Evolutionary conservation across 2,113 vertebrate species (phyloP).

Genomic region (Spermophilus dauricus): DNA sequence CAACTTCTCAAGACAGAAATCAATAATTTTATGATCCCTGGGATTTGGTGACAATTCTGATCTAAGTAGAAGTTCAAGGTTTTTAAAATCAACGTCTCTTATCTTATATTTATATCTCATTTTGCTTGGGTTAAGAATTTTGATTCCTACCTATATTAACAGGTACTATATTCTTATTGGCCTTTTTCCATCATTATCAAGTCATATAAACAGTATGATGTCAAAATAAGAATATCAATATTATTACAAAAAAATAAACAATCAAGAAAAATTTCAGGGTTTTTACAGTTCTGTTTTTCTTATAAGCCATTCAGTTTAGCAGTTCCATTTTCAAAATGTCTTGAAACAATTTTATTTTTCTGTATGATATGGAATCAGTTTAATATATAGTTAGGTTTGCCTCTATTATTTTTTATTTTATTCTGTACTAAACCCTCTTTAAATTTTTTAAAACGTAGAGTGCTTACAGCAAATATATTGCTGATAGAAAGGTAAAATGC

Average conservation of each 20-base stretch:
- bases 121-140: background rate
- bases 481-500: background rate
- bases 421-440: background rate
- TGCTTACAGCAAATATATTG: background rate
- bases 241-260: background rate
- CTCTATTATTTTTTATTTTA: background rate
- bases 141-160: background rate
- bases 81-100: background rate
- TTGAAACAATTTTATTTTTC: background rate
- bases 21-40: constrained; percentile 21
- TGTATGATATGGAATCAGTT: background rate
- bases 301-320: background rate
- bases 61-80: background rate
- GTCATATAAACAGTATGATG: background rate
- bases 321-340: background rate
- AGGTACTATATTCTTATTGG: background rate
- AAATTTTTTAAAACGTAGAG: background rate
- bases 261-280: background rate
- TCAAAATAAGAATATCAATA: background rate
- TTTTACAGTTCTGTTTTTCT: background rate
- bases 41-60: constrained; percentile 7
- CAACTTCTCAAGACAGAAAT: constrained; percentile 36
- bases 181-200: background rate
- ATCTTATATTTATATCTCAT: background rate
- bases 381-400: background rate